phyloP scores from a whole-genome alignment of 2,888 invertebrate genomes.

The Lasioglossum villosulum region DNA sequence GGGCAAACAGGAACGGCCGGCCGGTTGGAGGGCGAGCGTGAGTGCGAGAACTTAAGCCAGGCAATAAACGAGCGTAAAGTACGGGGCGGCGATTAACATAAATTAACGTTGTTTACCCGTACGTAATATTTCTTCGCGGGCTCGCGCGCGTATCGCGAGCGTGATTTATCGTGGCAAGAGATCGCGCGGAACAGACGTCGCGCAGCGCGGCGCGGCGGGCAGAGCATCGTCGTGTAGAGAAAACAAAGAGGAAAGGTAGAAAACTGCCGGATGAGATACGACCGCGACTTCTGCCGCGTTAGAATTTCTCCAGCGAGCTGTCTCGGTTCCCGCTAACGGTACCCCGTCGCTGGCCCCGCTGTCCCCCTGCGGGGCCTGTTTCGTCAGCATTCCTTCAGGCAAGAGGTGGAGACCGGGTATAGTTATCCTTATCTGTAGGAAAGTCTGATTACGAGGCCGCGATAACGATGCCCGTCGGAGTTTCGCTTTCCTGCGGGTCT shows the following conservation, averaged over 20 bases:
- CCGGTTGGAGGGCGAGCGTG: not conserved
- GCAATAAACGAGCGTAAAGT: conserved; percentile 54
- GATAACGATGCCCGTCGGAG: conserved; percentile 49
- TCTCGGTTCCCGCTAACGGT: conserved; percentile 47
- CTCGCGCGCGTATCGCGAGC: conserved; percentile 36
- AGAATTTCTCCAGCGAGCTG: conserved; percentile 34
- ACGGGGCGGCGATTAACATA: conserved; percentile 52
- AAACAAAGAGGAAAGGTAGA: conserved; percentile 53
- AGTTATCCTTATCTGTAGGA: not conserved
- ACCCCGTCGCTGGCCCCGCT: not conserved
- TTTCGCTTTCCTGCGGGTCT: conserved; percentile 16
- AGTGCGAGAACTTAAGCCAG: not conserved
- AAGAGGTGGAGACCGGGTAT: not conserved
- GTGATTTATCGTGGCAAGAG: conserved; percentile 60
- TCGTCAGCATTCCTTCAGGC: conserved; percentile 44
- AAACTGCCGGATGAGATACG: conserved; percentile 53
- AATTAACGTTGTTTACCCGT: conserved; percentile 60
- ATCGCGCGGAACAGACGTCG: conserved; percentile 39
- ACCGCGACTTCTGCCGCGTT: conserved; percentile 45
- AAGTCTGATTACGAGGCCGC: conserved; percentile 38
- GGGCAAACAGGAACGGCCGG: conserved; percentile 31
- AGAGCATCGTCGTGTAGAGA: not conserved
- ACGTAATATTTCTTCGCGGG: conserved; percentile 45
- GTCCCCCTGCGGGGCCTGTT: conserved; percentile 10
- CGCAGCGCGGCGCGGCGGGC: not conserved